These are phyloP conservation scores for Cetoscarus ocellatus DNA, from an alignment of 2,797 vertebrate genomes.

Conservation along the genomic window DNA sequence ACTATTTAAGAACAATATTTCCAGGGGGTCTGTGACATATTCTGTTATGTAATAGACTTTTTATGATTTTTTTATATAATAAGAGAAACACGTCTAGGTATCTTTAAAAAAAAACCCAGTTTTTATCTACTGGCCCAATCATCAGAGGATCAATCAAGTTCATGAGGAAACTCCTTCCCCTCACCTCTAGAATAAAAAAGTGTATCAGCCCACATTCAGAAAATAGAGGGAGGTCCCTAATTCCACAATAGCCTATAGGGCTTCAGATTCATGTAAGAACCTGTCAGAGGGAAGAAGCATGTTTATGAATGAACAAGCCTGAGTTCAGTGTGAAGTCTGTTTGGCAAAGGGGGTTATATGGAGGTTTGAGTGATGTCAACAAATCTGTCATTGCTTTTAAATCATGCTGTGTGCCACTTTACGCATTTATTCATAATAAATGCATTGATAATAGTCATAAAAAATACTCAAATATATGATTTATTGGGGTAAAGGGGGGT, in stretches of 20 bases:
- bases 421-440: constrained; percentile 5
- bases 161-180: constrained; percentile 47
- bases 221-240: constrained; percentile 85
- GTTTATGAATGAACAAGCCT: constrained; percentile 84
- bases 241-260: constrained; percentile 86
- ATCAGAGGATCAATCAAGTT: constrained; percentile 41
- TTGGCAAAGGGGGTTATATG: constrained; percentile 31
- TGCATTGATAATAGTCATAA: constrained; percentile 1
- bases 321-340: constrained; percentile 65
- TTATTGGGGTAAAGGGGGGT: not conserved
- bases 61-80: too few species aligned
- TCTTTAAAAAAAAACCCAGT: too few species aligned
- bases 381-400: constrained; percentile 25
- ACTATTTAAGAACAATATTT: too few species aligned
- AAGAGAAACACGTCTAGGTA: too few species aligned
- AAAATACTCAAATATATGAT: constrained; percentile 10
- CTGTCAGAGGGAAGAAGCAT: constrained; percentile 84
- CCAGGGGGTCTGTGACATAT: too few species aligned
- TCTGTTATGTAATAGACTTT: too few species aligned
- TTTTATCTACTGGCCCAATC: not conserved
- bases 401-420: constrained; percentile 14
- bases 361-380: constrained; percentile 34
- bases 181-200: constrained; percentile 67
- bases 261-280: constrained; percentile 85
- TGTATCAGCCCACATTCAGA: constrained; percentile 83